Conservation (phyloP, 2,113 vertebrate species). For the Pluvialis apricaria region DNA sequence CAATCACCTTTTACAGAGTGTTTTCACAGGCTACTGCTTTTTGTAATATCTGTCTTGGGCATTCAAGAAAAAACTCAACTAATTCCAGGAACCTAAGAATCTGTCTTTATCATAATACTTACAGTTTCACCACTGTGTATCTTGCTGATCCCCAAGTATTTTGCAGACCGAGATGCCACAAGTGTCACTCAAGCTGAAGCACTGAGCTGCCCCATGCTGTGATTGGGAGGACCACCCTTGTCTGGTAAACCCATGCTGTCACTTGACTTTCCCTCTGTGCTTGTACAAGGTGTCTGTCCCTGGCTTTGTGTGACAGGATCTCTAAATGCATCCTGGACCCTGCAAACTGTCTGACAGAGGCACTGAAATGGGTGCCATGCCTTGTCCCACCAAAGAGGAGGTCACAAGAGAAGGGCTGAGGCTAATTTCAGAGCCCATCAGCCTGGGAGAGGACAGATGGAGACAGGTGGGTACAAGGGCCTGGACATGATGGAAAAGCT, state of each 20-base stretch:
- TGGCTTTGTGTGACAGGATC: not conserved
- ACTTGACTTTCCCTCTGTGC: not conserved
- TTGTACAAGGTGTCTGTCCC: not conserved
- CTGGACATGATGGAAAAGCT: not conserved
- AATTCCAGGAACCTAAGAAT: not conserved
- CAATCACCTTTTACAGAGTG: not conserved
- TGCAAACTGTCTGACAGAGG: not conserved
- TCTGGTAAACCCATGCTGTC: not conserved
- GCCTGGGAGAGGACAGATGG: not conserved
- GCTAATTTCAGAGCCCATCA: not conserved
- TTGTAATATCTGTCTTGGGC: not conserved
- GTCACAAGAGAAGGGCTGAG: not conserved
- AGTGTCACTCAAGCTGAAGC: not conserved
- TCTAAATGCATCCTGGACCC: not conserved
- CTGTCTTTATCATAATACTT: not conserved
- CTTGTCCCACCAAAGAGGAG: not conserved
- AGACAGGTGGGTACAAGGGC: not conserved
- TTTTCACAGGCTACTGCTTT: not conserved
- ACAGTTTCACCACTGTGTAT: not conserved
- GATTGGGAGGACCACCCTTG: not conserved
- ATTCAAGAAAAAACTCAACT: not conserved
- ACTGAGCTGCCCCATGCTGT: not conserved
- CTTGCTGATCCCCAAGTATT: not conserved
- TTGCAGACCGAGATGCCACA: not conserved
- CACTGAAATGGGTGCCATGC: not conserved